These are phyloP conservation scores for Phenganax subtilis DNA, from an alignment of 92 coral and sea anemone genomes.

Conservation along the genomic window DNA sequence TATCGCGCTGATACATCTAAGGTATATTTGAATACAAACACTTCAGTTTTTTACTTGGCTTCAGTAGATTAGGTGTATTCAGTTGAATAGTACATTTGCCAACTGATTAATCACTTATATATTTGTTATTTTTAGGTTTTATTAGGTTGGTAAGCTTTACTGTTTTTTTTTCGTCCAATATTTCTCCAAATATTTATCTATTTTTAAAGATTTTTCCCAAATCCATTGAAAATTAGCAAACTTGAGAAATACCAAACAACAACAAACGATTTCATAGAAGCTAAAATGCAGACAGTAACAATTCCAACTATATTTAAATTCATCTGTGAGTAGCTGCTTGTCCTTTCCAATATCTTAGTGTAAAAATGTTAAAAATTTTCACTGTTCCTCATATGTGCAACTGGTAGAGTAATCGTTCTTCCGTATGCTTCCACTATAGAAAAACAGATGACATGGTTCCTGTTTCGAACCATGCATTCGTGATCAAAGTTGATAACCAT, in stretches of 20 bases:
- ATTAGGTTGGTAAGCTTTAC: too few species aligned
- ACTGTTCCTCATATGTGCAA: slow-evolving; percentile 34
- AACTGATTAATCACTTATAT: too few species aligned
- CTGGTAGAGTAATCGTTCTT: slow-evolving; percentile 37
- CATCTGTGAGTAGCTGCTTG: slow-evolving; percentile 20
- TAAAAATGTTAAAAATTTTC: slow-evolving; percentile 32
- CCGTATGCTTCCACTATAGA: slow-evolving; percentile 44
- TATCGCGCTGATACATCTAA: too few species aligned
- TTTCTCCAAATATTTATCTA: too few species aligned
- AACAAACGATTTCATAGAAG: neutral
- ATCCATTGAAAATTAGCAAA: neutral
- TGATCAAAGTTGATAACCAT: slow-evolving; percentile 38
- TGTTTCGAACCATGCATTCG: slow-evolving; percentile 33
- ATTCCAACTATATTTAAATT: neutral
- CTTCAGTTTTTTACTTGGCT: too few species aligned
- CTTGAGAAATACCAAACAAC: neutral
- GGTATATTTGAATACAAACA: too few species aligned
- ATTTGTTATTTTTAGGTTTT: too few species aligned
- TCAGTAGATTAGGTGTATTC: too few species aligned
- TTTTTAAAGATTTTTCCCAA: too few species aligned
- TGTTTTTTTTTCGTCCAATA: too few species aligned
- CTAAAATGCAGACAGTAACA: neutral
- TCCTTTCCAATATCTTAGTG: slow-evolving; percentile 23
- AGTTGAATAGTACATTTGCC: too few species aligned
- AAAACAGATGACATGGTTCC: slow-evolving; percentile 29